phyloP scores from a whole-genome alignment of 2,113 vertebrate species.

The Calyptommatus sinebrachiatus region DNA sequence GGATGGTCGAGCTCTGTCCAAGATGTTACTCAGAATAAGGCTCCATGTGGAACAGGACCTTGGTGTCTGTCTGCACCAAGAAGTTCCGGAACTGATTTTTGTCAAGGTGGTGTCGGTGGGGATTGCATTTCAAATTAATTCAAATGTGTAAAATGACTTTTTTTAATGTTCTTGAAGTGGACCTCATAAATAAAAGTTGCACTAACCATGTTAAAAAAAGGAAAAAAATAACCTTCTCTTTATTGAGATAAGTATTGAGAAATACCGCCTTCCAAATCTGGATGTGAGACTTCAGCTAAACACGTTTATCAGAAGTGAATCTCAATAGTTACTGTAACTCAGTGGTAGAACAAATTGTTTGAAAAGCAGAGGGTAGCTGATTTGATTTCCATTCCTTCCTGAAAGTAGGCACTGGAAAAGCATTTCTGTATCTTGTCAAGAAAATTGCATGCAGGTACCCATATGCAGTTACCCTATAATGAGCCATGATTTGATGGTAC shows the following conservation, averaged over 20 bases:
- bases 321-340: too few species aligned
- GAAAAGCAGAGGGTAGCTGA: too few species aligned
- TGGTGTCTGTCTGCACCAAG: conserved; percentile 12
- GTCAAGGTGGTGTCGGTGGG: conserved; percentile 43
- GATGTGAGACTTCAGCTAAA: conserved; percentile 14
- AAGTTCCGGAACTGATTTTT: conserved; percentile 28
- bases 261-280: conserved; percentile 34
- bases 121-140: conserved; percentile 43
- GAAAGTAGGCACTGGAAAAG: too few species aligned
- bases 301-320: background rate
- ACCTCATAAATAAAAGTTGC: conserved; percentile 72
- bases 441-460: too few species aligned
- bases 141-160: conserved; percentile 47
- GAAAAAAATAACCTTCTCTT: conserved; percentile 49
- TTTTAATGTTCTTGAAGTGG: conserved; percentile 54
- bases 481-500: too few species aligned
- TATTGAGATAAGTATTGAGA: conserved; percentile 48
- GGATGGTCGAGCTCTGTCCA: too few species aligned
- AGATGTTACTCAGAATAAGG: too few species aligned
- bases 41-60: too few species aligned
- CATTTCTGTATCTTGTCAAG: too few species aligned
- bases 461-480: too few species aligned
- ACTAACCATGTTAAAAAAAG: conserved; percentile 52
- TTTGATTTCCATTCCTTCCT: too few species aligned
- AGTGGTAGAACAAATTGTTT: too few species aligned